These are phyloP conservation scores for Cossypha heuglini DNA, from an alignment of 2,797 vertebrate species.

Conservation along the genomic window DNA sequence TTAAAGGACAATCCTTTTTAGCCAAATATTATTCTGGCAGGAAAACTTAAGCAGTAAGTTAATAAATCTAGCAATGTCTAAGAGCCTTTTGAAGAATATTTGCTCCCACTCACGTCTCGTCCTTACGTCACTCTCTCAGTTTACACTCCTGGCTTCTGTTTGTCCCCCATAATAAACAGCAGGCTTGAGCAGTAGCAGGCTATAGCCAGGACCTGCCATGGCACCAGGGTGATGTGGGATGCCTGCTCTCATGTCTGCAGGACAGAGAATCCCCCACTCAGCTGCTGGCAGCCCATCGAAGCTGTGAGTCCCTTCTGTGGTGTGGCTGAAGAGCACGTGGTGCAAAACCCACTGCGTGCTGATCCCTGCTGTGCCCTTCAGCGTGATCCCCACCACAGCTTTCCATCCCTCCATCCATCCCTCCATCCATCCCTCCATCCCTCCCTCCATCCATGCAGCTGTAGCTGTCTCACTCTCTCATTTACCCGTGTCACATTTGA, in stretches of 20 bases:
- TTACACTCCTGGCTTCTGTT: background rate
- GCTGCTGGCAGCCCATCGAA: background rate
- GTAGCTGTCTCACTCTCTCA: background rate
- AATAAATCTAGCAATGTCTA: background rate
- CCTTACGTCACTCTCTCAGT: background rate
- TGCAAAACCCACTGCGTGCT: accelerated
- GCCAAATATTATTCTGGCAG: slow-evolving; percentile 4
- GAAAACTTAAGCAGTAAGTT: background rate
- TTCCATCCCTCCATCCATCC: background rate
- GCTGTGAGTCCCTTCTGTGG: accelerated
- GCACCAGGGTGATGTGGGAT: background rate
- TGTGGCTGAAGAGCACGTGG: accelerated
- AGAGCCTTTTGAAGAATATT: slow-evolving; percentile 6
- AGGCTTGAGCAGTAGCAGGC: background rate
- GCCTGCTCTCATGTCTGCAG: accelerated
- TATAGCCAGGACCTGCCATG: background rate
- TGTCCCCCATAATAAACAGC: background rate
- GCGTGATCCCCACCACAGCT: accelerated
- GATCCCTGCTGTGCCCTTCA: background rate
- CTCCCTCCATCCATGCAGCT: background rate
- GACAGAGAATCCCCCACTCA: background rate
- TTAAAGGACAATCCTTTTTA: background rate
- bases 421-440: background rate
- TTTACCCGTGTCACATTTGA: background rate
- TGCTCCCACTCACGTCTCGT: background rate